These are phyloP conservation scores for Carcharodon carcharias DNA, from an alignment of 2,797 vertebrate genomes.

Conservation along the genomic window DNA sequence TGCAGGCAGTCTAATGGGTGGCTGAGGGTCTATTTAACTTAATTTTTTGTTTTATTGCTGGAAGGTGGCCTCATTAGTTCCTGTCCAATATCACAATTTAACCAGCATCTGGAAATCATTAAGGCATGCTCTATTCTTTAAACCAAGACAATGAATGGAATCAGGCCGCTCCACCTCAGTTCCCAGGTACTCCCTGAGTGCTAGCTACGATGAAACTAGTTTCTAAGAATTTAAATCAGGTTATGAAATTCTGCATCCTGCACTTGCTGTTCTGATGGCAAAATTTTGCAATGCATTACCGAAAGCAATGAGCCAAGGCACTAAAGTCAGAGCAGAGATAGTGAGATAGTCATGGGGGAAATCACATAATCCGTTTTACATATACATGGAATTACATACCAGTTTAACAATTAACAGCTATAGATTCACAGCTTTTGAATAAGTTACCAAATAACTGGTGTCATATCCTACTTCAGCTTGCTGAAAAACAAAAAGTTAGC, in stretches of 20 bases:
- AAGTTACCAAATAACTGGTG: not conserved
- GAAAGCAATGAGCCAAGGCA: not conserved
- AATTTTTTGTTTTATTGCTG: not conserved
- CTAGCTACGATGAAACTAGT: not conserved
- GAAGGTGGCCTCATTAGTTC: not conserved
- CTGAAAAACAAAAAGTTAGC: not conserved
- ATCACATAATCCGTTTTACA: not conserved
- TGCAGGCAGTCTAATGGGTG: not conserved
- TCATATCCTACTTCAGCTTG: not conserved
- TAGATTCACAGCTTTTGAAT: not conserved
- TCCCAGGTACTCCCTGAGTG: not conserved
- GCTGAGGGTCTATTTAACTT: not conserved
- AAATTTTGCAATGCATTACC: not conserved
- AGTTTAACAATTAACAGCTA: not conserved
- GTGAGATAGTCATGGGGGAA: not conserved
- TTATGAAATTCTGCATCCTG: not conserved
- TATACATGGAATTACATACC: not conserved
- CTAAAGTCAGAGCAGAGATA: not conserved
- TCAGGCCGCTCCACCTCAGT: not conserved
- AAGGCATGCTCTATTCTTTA: not conserved
- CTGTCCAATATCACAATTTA: too few species aligned
- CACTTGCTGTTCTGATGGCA: too few species aligned
- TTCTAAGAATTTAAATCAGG: not conserved
- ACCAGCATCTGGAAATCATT: not conserved
- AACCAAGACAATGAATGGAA: not conserved